Percentiles rank a stretch among this genome's conserved stretches.
phyloP scores from a whole-genome alignment of 2,113 vertebrate genomes.

The Mystacornis crossleyi region DNA sequence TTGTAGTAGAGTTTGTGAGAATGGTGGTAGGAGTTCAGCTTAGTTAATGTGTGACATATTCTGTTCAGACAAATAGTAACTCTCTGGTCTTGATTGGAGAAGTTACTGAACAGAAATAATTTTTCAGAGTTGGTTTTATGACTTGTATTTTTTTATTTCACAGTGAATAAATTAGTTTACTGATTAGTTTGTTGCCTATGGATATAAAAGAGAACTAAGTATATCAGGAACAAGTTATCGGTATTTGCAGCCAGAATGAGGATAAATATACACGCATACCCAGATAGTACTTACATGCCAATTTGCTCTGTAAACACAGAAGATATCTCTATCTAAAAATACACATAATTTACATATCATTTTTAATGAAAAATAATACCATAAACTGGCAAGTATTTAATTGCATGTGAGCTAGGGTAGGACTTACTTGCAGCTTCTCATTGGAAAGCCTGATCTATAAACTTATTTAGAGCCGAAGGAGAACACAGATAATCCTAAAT shows the following conservation, averaged over 20 bases:
- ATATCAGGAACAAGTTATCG: not conserved
- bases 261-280: not conserved
- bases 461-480: not conserved
- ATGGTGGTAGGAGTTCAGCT: not conserved
- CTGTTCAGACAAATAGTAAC: not conserved
- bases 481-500: not conserved
- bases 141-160: not conserved
- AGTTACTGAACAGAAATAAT: not conserved
- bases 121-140: not conserved
- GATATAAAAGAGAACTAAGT: not conserved
- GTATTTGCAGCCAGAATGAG: not conserved
- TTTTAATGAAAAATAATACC: not conserved
- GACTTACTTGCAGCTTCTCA: not conserved
- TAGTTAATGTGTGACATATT: not conserved
- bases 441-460: not conserved
- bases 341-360: not conserved
- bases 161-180: not conserved
- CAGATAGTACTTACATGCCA: not conserved
- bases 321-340: not conserved
- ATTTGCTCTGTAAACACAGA: not conserved
- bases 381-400: not conserved
- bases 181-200: not conserved
- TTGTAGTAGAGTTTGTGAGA: not conserved
- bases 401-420: not conserved
- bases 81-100: not conserved